Percentiles rank a stretch among this genome's conserved stretches.
These are phyloP conservation scores for Drosophila nebulosa DNA, from an alignment of 1,140 invertebrate species.

Conservation along the genomic window DNA sequence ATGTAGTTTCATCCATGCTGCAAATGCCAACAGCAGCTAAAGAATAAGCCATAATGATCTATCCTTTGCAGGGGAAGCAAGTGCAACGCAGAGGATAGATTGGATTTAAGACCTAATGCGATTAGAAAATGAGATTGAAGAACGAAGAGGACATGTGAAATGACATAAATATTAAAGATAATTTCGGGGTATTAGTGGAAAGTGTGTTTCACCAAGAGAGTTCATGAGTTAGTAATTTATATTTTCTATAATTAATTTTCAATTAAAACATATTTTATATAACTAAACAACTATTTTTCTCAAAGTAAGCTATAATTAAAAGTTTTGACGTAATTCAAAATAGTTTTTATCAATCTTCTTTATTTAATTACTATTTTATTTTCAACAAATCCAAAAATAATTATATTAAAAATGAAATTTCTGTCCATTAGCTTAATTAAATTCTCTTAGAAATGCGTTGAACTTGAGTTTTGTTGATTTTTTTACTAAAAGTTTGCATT, in stretches of 20 bases:
- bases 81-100: constrained; percentile 3
- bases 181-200: too few species aligned
- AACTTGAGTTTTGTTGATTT: not conserved
- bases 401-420: not conserved
- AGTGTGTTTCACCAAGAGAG: too few species aligned
- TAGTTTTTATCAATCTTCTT: too few species aligned
- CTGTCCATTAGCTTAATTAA: not conserved
- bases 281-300: too few species aligned
- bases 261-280: too few species aligned
- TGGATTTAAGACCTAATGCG: not conserved
- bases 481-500: not conserved
- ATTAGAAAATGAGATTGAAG: not conserved
- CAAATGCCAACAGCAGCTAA: not conserved
- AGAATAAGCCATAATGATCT: constrained; percentile 34
- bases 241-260: too few species aligned
- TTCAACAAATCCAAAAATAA: not conserved
- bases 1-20: not conserved
- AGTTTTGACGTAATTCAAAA: too few species aligned
- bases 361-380: too few species aligned
- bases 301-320: too few species aligned
- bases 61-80: not conserved
- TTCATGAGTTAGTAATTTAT: too few species aligned
- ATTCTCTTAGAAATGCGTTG: not conserved
- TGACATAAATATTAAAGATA: not conserved
- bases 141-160: not conserved